Evolutionary conservation across 2,113 vertebrate genomes (phyloP), one percentile per base, ranked within the genome.

Genomic region (Aepyceros melampus): DNA sequence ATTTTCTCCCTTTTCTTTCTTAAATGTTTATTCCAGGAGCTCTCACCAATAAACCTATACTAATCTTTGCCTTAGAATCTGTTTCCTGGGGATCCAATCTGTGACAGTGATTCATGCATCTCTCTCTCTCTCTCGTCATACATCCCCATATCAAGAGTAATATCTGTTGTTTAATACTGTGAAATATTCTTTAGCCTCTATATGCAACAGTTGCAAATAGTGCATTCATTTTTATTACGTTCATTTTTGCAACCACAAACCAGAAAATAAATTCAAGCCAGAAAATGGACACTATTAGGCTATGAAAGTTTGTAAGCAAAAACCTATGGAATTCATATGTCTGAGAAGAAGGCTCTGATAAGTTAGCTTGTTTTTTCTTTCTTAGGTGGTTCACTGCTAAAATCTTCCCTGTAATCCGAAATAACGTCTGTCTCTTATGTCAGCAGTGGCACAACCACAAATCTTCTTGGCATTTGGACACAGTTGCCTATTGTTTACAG

Each of bases 401-500:
- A 92, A 82, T 91, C 43, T 92, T 95, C 47, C 55, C 2, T 81
- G 51, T 6, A 87, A 25, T 76, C 81, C 62, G 15, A 94, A 97
- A 62, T 89, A 89, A 95, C 78, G 13, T 60, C 56, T 94, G 5
- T 87, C 36, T 89, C 19, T 88, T 92, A 71, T 45, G 45, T 84
- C 45, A n/a, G 36, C 51, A 64, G 27, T 87, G 79, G 29, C 27
- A 96, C 4, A 78, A 82, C 85, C 21, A 87, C 45, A 87, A 78
- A 84, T 96, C 15, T 83, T 89, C 40, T 84, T 92, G 96, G 27
- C n/a, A 92, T 67, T 92, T 96, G 62, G 29, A 89, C 67, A 89
- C 62, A 96, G 55, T 83, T 95, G 49, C 4, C 74, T 97, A 96
- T 98, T 95, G 56, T 95, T 97, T 92, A 96, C 62, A 95, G 47